These are phyloP conservation scores for Ctenochaetus hawaiiensis DNA, from an alignment of 2,797 vertebrate genomes.

Conservation along the genomic window DNA sequence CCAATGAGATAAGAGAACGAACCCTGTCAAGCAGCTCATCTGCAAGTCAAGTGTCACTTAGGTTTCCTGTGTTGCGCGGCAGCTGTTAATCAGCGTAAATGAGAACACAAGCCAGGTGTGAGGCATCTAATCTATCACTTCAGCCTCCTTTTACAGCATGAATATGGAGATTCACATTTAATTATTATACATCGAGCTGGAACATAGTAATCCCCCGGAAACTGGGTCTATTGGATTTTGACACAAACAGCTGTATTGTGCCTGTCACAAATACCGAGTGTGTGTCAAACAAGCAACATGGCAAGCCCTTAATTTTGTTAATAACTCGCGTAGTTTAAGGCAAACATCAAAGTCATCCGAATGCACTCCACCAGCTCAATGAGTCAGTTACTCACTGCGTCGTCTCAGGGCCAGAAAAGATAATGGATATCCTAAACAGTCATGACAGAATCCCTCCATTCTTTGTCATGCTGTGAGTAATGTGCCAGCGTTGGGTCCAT, in stretches of 20 bases:
- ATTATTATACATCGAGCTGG: conserved; percentile 52
- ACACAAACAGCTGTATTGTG: conserved; percentile 36
- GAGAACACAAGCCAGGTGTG: conserved; percentile 67
- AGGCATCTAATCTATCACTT: conserved; percentile 67
- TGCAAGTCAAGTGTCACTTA: conserved; percentile 73
- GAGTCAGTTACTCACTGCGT: conserved; percentile 52
- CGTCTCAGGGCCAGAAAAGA: conserved; percentile 63
- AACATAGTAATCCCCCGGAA: conserved; percentile 33
- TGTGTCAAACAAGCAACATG: conserved; percentile 10
- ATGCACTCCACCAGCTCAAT: conserved; percentile 58
- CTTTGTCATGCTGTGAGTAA: conserved; percentile 67
- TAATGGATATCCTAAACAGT: conserved; percentile 77
- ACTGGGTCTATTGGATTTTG: conserved; percentile 28
- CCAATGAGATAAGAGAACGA: conserved; percentile 57
- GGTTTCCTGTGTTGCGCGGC: conserved; percentile 55
- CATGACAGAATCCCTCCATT: conserved; percentile 69
- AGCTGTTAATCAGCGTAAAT: conserved; percentile 68
- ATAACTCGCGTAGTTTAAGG: conserved; percentile 51
- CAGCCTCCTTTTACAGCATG: conserved; percentile 48
- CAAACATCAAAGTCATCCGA: conserved; percentile 57
- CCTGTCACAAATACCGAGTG: background rate
- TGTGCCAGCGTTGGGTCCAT: conserved; percentile 66
- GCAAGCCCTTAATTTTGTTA: conserved; percentile 37
- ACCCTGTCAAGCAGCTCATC: conserved; percentile 61
- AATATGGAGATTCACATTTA: conserved; percentile 65